Percentiles rank a stretch among this genome's conserved stretches.
Conservation (phyloP, 2,888 invertebrate genomes). For the Hyles lineata region DNA sequence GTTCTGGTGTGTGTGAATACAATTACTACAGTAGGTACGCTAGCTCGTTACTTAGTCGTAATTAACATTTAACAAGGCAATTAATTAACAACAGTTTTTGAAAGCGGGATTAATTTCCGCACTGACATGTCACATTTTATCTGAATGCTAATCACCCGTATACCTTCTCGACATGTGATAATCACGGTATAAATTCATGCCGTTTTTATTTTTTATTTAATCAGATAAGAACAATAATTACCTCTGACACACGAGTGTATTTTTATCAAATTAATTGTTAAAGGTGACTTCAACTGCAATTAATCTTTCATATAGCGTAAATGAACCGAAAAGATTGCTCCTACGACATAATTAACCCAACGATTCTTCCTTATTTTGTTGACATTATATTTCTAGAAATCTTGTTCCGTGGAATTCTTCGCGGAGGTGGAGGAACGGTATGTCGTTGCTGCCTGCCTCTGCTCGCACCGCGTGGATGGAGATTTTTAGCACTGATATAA, state of each 20-base stretch:
- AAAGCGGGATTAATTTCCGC: constrained; percentile 3
- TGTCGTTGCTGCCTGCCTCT: too few species aligned
- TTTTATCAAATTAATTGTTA: constrained; percentile 3
- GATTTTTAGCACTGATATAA: too few species aligned
- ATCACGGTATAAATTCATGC: constrained; percentile 48
- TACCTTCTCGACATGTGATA: constrained; percentile 40
- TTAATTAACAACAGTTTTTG: constrained; percentile 9
- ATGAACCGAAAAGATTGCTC: neutral
- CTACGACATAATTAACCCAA: neutral
- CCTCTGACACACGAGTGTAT: neutral
- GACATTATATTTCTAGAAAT: too few species aligned
- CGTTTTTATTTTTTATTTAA: constrained; percentile 31
- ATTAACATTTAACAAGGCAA: constrained; percentile 8
- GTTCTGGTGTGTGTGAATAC: too few species aligned
- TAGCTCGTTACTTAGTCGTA: neutral
- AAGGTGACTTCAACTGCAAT: neutral
- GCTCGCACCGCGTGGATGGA: too few species aligned
- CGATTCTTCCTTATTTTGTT: neutral
- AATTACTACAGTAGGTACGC: neutral
- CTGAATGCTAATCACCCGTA: constrained; percentile 14
- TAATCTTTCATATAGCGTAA: neutral
- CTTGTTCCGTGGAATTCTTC: too few species aligned
- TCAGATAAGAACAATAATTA: constrained; percentile 13
- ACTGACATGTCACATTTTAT: constrained; percentile 27
- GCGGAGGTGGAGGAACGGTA: too few species aligned